Evolutionary conservation across 2,888 invertebrate genomes (phyloP), one percentile per base, ranked within the genome.

Genomic region (Drosophila buzzatii): DNA sequence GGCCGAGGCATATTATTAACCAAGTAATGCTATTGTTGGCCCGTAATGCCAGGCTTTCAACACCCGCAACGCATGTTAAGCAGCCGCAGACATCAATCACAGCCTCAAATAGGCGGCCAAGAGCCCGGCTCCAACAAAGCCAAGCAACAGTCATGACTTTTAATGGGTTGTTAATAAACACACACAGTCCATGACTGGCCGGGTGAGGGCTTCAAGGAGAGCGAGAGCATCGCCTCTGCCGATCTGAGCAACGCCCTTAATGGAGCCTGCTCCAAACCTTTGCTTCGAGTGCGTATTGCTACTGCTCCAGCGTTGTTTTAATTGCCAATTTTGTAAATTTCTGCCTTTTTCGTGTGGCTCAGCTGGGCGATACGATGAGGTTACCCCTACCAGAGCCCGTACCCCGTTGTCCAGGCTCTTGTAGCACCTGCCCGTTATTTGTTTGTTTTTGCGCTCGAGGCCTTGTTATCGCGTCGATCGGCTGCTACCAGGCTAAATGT

Each of bases 151-250:
- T 91, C 90, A 91, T 82, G 85, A 71, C 79, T 89, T 91, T 91
- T 91, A 91, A 91, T 90, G 88, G 88, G 76, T 80, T 87, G 90
- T 82, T 90, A 90, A 90, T 88, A 79, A 81, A 81, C 71, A 70
- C 71, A 70, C 23, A 23, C 20, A 47, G 16, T 2, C n/a, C 5
- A 57, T 35, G 57, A 2, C 47, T 49, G 47, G 5, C n/a, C 47
- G 27, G 9, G 31, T 44, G 31, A 49, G 49, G 49, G 49, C 31
- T 10, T 14, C 33, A 20, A 44, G 18, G 23, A 57, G 57, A 37
- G 45, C 23, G 33, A 20, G 16, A 33, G 57, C 33, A 47, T 16
- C n/a, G 9, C 47, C 37, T 10, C 39, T n/a, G 8, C 45, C 1
- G 47, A 10, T 49, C 49, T 49, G 44, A n/a, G 41, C 41, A 41